phyloP scores from a whole-genome alignment of 2,113 vertebrate species.

The Neolamprologus modestus region DNA sequence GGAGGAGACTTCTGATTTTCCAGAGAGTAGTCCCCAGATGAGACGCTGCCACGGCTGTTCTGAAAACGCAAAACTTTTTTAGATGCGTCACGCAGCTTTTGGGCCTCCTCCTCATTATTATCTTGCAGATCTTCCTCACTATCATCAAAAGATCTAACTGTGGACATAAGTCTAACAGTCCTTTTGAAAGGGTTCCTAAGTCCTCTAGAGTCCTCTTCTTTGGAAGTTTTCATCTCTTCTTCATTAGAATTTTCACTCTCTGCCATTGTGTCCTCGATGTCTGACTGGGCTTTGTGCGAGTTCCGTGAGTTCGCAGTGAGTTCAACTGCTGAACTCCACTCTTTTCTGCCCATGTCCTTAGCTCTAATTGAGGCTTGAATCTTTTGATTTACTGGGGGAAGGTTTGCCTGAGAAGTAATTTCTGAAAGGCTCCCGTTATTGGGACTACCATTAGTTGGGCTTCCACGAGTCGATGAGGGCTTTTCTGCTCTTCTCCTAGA shows the following conservation, averaged over 20 bases:
- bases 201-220: not conserved
- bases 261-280: not conserved
- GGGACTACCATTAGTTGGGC: constrained; percentile 20
- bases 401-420: constrained; percentile 20
- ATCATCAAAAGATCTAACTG: not conserved
- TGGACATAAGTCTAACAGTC: not conserved
- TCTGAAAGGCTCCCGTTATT: constrained; percentile 32
- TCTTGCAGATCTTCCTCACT: constrained; percentile 45
- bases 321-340: constrained; percentile 38
- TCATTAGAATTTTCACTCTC: not conserved
- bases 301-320: not conserved
- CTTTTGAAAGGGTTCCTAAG: not conserved
- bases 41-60: constrained; percentile 53
- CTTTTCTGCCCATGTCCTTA: constrained; percentile 17
- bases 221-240: not conserved
- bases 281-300: not conserved
- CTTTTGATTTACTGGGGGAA: not conserved
- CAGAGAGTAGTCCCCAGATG: constrained; percentile 46
- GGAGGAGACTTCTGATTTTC: constrained; percentile 47
- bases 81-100: constrained; percentile 68
- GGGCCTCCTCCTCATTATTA: constrained; percentile 60
- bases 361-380: not conserved
- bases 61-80: constrained; percentile 64
- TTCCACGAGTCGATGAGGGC: constrained; percentile 25
- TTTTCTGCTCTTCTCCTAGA: constrained; percentile 25